Base-by-base conservation (phyloP, 1,140 invertebrate species). In the Hylaeus anthracinus region DNA sequence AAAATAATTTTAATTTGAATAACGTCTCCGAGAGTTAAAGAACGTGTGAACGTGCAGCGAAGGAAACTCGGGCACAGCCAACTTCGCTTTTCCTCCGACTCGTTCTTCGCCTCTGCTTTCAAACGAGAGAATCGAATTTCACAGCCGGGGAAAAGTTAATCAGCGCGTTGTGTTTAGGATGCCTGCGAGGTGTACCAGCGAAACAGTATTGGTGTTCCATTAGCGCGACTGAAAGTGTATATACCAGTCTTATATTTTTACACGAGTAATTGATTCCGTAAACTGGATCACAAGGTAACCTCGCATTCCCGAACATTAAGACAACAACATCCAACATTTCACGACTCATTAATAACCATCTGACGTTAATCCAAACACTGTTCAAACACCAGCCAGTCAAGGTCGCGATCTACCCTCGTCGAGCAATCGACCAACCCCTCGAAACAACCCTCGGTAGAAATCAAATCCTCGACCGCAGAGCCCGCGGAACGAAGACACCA, bases 91-190 rank as follows among this genome's bases (percentile, higher is more conserved):
- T 2, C 45, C 9, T 10, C 5, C 56, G 39, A 26, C 70, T 48
- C 15, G 26, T 53, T 72, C n/a, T 45, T n/a, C 41, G 1, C 15
- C 56, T 72, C 41, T 61, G 6, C 41, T 41, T 45, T 53, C 51
- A 43, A 56, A 56, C 53, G 14, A 37, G 69, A 64, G 69, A 70
- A 43, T 77, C 73, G 60, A 77, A 70, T 81, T 70, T 41, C 66
- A 51, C 74, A 64, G 63, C 12, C 63, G 41, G 5, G 63, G 41
- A 64, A 64, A 64, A 64, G 63, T 64, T 64, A 64, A 64, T 64
- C 63, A 43, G 14, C 63, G 63, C 63, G 1, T 5, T 14, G 41
- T 3, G 63, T 15, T 64, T 15, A 15, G 5, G 12, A n/a, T 37
- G 63, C 41, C 63, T 64, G 3, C 14, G 63, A 64, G 63, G 63